Base-by-base conservation (phyloP, 1,140 invertebrate genomes). In the Brachionus plicatilis region DNA sequence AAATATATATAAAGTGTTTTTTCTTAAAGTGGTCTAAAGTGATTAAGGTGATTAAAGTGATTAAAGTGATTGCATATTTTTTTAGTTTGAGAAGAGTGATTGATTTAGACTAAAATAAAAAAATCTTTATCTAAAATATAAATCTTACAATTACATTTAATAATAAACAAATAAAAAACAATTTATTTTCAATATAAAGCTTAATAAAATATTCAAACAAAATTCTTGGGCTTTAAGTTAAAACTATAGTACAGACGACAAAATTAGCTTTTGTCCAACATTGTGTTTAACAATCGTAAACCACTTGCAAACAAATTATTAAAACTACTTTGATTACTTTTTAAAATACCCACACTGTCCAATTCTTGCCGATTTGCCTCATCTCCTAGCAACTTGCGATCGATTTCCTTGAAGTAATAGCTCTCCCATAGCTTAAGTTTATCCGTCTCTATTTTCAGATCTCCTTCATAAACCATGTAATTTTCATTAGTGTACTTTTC, bases 401-500 rank as follows among this genome's bases (percentile, higher is more conserved):
- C 41, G n/a, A 47, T 50, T 11, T 76, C 72, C 50, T 76, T 76
- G 14, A 50, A 76, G 29, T 76, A 76, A 53, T 76, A 76, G 47
- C 20, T 50, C 12, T 76, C 72, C 72, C 72, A 76, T 14, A 76
- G 12, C 27, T 50, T 76, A 6, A 76, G 17, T 29, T 47, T 50
- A 47, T 50, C 72, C 1, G 11, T 53, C 50, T 47, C 41, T 14
- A 76, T 50, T 11, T 50, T 76, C 33, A 76, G 92, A 89, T 91
- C 93, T 43, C 89, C 87, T 7, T 89, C 88, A 85, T 91, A 91
- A 86, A 90, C 91, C 41, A 89, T 92, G 88, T 97, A 99, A 33
- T 97, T 90, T 0, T 97, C 96, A 91, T 99, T 99, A 80, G 93
- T 91, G 90, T 95, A 99, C 68, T 95, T 91, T 68, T 96, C 94